Percentiles rank a stretch among this genome's conserved stretches.
Conservation (phyloP, 2,888 invertebrate species). For the Nasonia oneida region DNA sequence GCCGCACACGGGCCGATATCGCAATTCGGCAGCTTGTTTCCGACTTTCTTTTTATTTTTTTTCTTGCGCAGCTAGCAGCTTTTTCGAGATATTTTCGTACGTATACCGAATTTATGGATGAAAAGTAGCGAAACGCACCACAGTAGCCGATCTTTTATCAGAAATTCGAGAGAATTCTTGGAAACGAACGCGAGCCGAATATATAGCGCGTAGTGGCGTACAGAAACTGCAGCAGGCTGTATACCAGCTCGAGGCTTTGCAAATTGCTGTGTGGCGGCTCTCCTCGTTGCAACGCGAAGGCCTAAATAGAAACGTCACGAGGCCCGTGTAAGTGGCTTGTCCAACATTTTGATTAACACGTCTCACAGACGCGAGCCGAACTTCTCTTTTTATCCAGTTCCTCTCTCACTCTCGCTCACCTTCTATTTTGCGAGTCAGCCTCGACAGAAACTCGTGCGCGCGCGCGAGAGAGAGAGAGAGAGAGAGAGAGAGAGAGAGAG, state of each 20-base stretch:
- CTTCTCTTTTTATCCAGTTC: slow-evolving; percentile 38
- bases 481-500: background rate
- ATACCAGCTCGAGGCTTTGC: slow-evolving; percentile 9
- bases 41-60: slow-evolving; percentile 1
- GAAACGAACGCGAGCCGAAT: background rate
- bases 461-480: background rate
- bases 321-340: slow-evolving; percentile 78
- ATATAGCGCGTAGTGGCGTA: background rate
- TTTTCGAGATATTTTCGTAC: too few relatives aligned
- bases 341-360: slow-evolving; percentile 79
- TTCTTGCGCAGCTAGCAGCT: too few relatives aligned
- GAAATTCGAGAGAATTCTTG: slow-evolving; percentile 42
- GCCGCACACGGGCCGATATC: background rate
- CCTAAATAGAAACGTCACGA: slow-evolving; percentile 78
- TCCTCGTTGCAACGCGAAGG: slow-evolving; percentile 51
- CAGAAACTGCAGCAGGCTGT: background rate
- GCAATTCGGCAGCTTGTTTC: slow-evolving; percentile 31
- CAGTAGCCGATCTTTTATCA: too few relatives aligned
- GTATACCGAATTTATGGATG: too few relatives aligned
- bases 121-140: too few relatives aligned
- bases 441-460: slow-evolving; percentile 2
- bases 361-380: slow-evolving; percentile 65
- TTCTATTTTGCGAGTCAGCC: slow-evolving; percentile 29
- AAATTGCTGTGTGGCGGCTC: slow-evolving; percentile 37
- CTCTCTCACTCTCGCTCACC: slow-evolving; percentile 26